Conservation (phyloP, 2,113 vertebrate genomes). For the Zosterops hypoxanthus region DNA sequence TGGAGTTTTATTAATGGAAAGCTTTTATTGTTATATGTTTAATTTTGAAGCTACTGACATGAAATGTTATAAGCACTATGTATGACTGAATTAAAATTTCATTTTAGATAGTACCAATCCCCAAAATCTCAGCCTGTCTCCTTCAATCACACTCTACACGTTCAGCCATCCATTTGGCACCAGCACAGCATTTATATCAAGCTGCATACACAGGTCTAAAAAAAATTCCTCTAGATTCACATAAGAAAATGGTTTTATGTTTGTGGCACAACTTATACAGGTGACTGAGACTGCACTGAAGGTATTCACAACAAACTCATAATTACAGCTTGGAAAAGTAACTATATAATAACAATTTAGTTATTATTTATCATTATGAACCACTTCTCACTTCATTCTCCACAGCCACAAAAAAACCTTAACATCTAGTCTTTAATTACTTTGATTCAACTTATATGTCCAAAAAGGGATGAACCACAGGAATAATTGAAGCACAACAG, state of each 20-base stretch:
- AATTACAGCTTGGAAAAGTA: neutral
- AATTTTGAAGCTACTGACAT: neutral
- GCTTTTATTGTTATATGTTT: neutral
- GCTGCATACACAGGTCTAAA: neutral
- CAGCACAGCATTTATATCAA: neutral
- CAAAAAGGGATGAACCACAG: neutral
- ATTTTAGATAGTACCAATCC: neutral
- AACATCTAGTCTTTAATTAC: neutral
- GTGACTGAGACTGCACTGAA: neutral
- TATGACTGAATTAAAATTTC: slow-evolving; percentile 2
- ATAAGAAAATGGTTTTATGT: neutral
- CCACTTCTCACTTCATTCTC: neutral
- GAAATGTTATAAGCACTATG: neutral
- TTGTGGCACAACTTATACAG: neutral
- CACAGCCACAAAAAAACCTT: neutral
- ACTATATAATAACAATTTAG: neutral
- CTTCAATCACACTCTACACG: neutral
- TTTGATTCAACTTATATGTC: neutral
- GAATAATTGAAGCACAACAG: neutral
- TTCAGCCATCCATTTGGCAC: neutral
- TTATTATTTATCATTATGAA: neutral
- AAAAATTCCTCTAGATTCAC: neutral
- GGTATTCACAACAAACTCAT: neutral
- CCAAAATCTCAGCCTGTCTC: neutral
- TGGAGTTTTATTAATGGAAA: neutral